These are phyloP conservation scores for Dermatemys mawii DNA, from an alignment of 2,113 vertebrate genomes.

Conservation along the genomic window DNA sequence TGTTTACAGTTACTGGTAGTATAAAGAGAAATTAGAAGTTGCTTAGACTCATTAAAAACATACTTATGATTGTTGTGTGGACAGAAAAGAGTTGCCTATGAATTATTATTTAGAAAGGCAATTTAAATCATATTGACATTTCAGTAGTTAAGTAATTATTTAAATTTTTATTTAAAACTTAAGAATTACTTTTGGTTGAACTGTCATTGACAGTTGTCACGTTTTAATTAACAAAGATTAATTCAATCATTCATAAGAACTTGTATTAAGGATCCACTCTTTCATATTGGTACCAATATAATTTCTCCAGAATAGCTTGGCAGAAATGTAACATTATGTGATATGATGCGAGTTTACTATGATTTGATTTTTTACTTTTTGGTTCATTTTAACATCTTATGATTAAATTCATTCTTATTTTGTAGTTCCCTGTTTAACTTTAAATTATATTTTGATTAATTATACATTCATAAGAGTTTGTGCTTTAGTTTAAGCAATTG, in stretches of 20 bases:
- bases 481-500: not conserved
- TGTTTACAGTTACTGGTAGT: not conserved
- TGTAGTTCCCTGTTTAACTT: not conserved
- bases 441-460: not conserved
- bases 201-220: rapidly evolving
- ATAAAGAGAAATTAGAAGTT: rapidly evolving
- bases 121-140: not conserved
- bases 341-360: not conserved
- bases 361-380: not conserved
- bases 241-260: not conserved
- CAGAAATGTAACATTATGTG: rapidly evolving
- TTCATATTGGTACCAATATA: not conserved
- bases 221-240: not conserved
- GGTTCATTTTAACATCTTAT: not conserved
- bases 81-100: not conserved
- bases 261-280: not conserved
- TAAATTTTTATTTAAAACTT: not conserved
- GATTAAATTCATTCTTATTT: not conserved
- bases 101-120: not conserved
- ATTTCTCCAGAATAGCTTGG: not conserved
- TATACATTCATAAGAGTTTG: not conserved
- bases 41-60: not conserved
- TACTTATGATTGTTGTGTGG: not conserved
- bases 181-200: not conserved
- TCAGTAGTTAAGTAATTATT: not conserved